A percentile compares a stretch with the other conserved stretches of the same genome.
Evolutionary conservation across 1,140 invertebrate species (phyloP).

Genomic region (Zaprionus camerounensis): DNA sequence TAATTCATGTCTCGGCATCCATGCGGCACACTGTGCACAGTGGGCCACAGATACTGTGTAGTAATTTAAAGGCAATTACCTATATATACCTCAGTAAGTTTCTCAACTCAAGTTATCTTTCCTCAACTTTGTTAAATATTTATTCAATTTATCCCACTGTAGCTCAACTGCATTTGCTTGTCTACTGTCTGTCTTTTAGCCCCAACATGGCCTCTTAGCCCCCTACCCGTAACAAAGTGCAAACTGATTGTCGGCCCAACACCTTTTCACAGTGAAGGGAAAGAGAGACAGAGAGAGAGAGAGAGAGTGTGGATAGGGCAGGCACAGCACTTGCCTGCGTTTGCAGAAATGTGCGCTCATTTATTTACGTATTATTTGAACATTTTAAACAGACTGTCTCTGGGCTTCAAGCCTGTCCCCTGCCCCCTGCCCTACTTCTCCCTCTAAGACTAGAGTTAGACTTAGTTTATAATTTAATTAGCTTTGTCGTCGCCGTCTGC

Average conservation of each 20-base stretch:
- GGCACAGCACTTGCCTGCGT: conserved; percentile 14
- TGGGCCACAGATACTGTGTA: conserved; percentile 17
- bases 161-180: conserved; percentile 37
- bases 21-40: conserved; percentile 40
- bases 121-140: background rate
- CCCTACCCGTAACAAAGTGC: conserved; percentile 41
- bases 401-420: background rate
- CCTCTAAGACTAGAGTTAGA: background rate
- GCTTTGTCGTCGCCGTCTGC: conserved; percentile 47
- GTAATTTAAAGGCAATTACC: background rate
- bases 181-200: conserved; percentile 1
- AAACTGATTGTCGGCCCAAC: conserved; percentile 65
- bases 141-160: conserved; percentile 42
- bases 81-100: background rate
- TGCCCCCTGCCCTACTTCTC: background rate
- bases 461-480: conserved; percentile 78
- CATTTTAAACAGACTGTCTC: conserved; percentile 9
- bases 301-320: too few species aligned
- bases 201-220: conserved; percentile 34
- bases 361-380: conserved; percentile 75
- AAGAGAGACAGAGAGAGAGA: background rate
- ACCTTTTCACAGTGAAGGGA: conserved; percentile 21
- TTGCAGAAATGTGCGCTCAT: conserved; percentile 52
- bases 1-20: conserved; percentile 57
- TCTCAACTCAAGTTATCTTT: background rate